Conservation (phyloP, 2,113 vertebrate species). For the Sapayoa aenigma region DNA sequence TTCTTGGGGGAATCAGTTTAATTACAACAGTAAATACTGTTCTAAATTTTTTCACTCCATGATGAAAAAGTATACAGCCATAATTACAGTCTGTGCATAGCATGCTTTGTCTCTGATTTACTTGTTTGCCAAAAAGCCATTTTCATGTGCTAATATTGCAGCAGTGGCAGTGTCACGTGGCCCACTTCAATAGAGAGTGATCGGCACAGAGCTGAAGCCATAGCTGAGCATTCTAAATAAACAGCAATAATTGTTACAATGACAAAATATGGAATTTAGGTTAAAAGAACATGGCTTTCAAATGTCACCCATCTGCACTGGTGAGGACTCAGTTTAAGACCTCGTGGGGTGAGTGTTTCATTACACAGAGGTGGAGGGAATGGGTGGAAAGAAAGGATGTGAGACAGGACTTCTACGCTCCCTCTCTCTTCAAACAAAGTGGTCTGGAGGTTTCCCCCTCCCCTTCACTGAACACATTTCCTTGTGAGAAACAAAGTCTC, state of each 20-base stretch:
- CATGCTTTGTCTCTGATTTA: conserved; percentile 43
- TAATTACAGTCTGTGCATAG: conserved; percentile 37
- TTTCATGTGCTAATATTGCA: conserved; percentile 8
- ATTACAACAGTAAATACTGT: conserved; percentile 53
- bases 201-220: not conserved
- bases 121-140: conserved; percentile 27
- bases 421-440: not conserved
- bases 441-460: not conserved
- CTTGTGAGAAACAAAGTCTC: not conserved
- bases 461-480: not conserved
- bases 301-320: not conserved
- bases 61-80: conserved; percentile 5
- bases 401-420: not conserved
- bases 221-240: not conserved
- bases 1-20: conserved; percentile 59
- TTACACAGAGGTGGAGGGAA: rapidly evolving
- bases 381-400: not conserved
- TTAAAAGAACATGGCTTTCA: not conserved
- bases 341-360: not conserved
- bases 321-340: not conserved
- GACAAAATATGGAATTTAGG: not conserved
- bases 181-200: not conserved
- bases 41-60: conserved; percentile 7
- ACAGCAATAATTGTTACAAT: not conserved
- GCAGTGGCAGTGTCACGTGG: not conserved